Conservation (phyloP, 2,113 vertebrate genomes). For the Chauna torquata region DNA sequence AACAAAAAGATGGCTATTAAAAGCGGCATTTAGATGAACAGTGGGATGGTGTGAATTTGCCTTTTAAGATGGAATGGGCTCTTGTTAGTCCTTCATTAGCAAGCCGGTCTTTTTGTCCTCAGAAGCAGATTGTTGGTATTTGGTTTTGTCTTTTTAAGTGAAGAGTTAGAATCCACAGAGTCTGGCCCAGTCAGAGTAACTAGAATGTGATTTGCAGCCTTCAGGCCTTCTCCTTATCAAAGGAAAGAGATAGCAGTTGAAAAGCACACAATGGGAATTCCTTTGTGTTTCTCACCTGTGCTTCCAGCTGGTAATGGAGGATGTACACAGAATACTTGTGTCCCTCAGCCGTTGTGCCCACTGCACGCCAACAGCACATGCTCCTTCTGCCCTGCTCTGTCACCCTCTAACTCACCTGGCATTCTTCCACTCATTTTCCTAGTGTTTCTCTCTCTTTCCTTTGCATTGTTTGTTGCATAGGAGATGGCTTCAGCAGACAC, state of each 20-base stretch:
- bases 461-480: background rate
- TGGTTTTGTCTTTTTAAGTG: constrained; percentile 2
- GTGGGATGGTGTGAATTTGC: background rate
- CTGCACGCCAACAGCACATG: background rate
- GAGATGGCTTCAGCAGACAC: background rate
- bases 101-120: background rate
- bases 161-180: background rate
- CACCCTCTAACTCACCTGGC: background rate
- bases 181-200: background rate
- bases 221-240: background rate
- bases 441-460: background rate
- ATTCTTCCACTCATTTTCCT: background rate
- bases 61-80: background rate
- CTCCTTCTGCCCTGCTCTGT: background rate
- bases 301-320: background rate
- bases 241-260: background rate
- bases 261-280: background rate
- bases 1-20: background rate
- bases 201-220: background rate
- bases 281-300: background rate
- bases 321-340: background rate
- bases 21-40: background rate
- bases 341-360: background rate
- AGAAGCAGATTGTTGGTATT: background rate
- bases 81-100: background rate